Conservation (phyloP, 2,113 vertebrate genomes). For the Neolamprologus sp. region DNA sequence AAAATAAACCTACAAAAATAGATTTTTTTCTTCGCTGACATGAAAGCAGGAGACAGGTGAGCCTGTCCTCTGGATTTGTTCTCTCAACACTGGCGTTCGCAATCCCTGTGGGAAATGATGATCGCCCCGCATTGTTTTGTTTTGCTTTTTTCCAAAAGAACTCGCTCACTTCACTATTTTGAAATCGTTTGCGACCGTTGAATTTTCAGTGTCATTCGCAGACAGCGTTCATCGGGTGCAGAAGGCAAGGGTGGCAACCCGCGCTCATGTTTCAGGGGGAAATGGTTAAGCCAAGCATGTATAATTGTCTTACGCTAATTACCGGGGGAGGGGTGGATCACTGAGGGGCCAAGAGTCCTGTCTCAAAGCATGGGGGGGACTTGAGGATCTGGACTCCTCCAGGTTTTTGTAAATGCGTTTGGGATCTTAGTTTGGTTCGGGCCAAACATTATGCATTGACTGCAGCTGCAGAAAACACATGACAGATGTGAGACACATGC, state of each 20-base stretch:
- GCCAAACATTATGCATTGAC: slow-evolving; percentile 37
- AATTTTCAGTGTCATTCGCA: slow-evolving; percentile 51
- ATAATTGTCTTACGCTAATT: slow-evolving; percentile 79
- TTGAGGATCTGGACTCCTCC: slow-evolving; percentile 23
- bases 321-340: slow-evolving; percentile 31
- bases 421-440: slow-evolving; percentile 19
- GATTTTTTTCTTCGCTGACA: neutral
- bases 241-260: slow-evolving; percentile 26
- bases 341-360: slow-evolving; percentile 39
- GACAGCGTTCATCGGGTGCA: slow-evolving; percentile 18
- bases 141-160: neutral
- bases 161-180: neutral
- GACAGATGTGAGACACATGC: slow-evolving; percentile 60
- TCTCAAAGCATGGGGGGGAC: slow-evolving; percentile 13
- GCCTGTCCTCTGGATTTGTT: neutral
- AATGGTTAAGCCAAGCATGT: slow-evolving; percentile 75
- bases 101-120: neutral
- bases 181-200: slow-evolving; percentile 18
- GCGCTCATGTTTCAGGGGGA: slow-evolving; percentile 68
- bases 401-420: slow-evolving; percentile 35
- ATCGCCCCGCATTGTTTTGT: neutral
- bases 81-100: neutral
- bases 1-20: neutral
- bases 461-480: slow-evolving; percentile 50
- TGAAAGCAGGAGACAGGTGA: neutral